phyloP scores from a whole-genome alignment of 2,888 invertebrate genomes.

The Mechanitis messenoides region DNA sequence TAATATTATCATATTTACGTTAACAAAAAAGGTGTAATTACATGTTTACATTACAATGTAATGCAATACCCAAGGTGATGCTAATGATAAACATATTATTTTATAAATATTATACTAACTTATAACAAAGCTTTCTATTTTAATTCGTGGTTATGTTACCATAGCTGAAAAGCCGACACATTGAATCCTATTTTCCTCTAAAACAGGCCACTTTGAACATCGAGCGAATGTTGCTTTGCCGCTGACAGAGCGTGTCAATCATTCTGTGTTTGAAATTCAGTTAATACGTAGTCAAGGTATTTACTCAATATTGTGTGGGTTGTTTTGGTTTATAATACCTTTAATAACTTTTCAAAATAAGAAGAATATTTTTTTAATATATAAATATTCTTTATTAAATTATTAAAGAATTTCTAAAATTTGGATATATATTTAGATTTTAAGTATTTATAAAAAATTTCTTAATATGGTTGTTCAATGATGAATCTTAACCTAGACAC shows the following conservation, averaged over 20 bases:
- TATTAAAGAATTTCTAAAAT: no score
- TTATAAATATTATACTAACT: no score
- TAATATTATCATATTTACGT: no score
- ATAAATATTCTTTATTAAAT: background rate
- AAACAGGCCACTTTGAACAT: constrained; percentile 23
- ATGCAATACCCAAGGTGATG: no score
- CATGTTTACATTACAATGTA: no score
- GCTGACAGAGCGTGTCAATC: constrained; percentile 25
- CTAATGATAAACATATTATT: no score
- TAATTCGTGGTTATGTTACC: background rate
- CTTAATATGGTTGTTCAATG: no score
- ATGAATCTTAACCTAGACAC: no score
- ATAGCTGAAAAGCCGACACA: constrained; percentile 14
- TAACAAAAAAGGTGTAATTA: no score
- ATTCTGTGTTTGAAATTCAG: constrained; percentile 21
- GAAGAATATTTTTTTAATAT: background rate
- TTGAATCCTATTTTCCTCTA: constrained; percentile 22
- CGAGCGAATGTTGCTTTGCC: constrained; percentile 20
- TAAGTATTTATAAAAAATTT: no score
- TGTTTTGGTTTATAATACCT: background rate
- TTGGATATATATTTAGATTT: no score
- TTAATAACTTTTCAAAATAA: background rate
- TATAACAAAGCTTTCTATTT: no score
- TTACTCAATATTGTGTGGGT: background rate
- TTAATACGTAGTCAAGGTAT: constrained; percentile 16